phyloP scores from a whole-genome alignment of 2,888 invertebrate species.

The Drosophila macrothrix region DNA sequence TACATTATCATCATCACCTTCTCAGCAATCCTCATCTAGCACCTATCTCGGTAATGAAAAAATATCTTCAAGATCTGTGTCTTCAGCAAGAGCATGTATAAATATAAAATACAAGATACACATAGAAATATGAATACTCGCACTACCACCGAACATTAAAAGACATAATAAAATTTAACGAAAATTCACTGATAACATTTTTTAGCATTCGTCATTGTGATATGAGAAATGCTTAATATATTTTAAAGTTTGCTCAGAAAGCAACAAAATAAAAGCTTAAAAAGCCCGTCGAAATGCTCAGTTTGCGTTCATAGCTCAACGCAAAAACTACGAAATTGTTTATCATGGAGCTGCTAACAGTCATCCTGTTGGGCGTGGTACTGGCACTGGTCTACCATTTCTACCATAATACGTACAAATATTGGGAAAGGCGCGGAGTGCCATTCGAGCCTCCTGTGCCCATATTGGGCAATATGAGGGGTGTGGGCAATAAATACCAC shows the following conservation, averaged over 20 bases:
- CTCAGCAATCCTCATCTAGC: neutral
- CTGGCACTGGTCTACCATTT: constrained; percentile 36
- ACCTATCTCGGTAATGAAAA: no score
- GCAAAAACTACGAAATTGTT: neutral
- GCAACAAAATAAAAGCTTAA: neutral
- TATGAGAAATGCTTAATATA: no score
- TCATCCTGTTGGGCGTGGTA: constrained; percentile 47
- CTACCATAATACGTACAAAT: constrained; percentile 50
- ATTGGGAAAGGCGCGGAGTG: constrained; percentile 70
- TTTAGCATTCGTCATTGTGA: neutral
- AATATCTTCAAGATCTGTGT: neutral
- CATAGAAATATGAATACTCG: no score
- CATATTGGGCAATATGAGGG: constrained; percentile 71
- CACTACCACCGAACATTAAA: neutral
- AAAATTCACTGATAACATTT: neutral
- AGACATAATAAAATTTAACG: neutral
- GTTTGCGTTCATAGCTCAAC: neutral
- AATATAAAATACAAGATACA: no score
- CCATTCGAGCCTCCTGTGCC: constrained; percentile 60
- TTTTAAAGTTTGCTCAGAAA: neutral
- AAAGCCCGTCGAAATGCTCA: neutral
- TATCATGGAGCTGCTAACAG: constrained; percentile 42
- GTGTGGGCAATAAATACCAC: constrained; percentile 61
- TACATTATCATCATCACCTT: neutral
- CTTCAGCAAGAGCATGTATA: neutral